A percentile compares a stretch with the other conserved stretches of the same genome.
phyloP scores from a whole-genome alignment of 2,888 invertebrate species.

The Nomada goodeniana region DNA sequence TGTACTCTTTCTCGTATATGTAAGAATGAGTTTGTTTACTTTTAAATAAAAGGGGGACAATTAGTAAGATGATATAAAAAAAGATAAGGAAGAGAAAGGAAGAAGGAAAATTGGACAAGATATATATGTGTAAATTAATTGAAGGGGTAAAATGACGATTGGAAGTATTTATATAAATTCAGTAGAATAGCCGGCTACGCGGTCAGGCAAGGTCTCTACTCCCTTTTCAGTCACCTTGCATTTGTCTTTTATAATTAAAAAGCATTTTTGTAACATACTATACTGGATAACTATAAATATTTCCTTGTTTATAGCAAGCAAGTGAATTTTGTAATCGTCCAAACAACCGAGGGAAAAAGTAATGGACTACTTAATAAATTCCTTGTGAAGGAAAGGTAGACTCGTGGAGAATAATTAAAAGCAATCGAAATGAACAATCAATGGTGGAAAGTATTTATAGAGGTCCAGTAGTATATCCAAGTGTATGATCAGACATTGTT shows the following conservation, averaged over 20 bases:
- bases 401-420: background rate
- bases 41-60: background rate
- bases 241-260: background rate
- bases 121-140: background rate
- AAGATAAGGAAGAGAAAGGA: background rate
- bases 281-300: background rate
- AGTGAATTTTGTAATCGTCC: background rate
- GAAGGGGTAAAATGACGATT: background rate
- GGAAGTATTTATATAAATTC: background rate
- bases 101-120: background rate
- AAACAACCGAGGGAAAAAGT: too few relatives aligned
- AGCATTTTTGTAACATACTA: background rate
- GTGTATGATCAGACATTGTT: slow-evolving; percentile 32
- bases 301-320: background rate
- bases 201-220: background rate
- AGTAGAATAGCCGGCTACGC: background rate
- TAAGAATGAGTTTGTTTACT: background rate
- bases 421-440: background rate
- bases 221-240: background rate
- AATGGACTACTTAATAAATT: background rate
- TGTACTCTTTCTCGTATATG: background rate
- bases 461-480: slow-evolving; percentile 38
- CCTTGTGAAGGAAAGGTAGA: background rate
- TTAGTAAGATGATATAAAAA: too few relatives aligned
- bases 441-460: slow-evolving; percentile 35